A percentile compares a stretch with the other conserved stretches of the same genome.
These are phyloP conservation scores for Caerostris darwini DNA, from an alignment of 1,140 invertebrate genomes.

Conservation along the genomic window DNA sequence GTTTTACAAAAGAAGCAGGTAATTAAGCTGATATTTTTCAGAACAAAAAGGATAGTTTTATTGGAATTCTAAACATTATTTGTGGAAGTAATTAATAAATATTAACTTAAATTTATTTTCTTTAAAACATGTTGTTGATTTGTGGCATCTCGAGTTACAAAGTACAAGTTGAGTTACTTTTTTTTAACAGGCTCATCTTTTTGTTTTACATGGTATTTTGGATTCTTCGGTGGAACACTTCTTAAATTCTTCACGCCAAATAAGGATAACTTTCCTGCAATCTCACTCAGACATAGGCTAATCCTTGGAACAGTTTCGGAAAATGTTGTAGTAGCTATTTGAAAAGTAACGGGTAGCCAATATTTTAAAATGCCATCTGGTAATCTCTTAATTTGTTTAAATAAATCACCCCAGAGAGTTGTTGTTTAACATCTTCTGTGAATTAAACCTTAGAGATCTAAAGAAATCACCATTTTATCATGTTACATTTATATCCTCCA, in stretches of 20 bases:
- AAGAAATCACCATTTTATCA: too few species aligned
- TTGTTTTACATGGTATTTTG: neutral
- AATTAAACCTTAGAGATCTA: too few species aligned
- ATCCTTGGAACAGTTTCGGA: neutral
- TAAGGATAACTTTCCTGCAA: neutral
- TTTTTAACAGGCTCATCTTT: neutral
- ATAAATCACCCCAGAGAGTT: too few species aligned
- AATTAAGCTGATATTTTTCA: neutral
- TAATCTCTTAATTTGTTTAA: neutral
- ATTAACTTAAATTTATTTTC: too few species aligned
- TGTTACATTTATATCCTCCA: too few species aligned
- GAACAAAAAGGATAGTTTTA: neutral
- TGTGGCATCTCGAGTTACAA: neutral
- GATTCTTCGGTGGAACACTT: neutral
- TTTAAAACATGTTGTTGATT: neutral
- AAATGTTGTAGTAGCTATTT: neutral
- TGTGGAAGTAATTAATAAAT: neutral
- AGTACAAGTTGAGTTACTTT: neutral
- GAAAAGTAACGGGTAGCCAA: neutral
- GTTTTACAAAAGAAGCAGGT: neutral
- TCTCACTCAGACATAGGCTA: neutral
- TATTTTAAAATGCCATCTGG: neutral
- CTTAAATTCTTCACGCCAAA: too few species aligned
- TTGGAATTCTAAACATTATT: neutral
- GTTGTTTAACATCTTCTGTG: too few species aligned